Base-by-base conservation (phyloP, 2,113 vertebrate species). In the Callopanchax toddi region DNA sequence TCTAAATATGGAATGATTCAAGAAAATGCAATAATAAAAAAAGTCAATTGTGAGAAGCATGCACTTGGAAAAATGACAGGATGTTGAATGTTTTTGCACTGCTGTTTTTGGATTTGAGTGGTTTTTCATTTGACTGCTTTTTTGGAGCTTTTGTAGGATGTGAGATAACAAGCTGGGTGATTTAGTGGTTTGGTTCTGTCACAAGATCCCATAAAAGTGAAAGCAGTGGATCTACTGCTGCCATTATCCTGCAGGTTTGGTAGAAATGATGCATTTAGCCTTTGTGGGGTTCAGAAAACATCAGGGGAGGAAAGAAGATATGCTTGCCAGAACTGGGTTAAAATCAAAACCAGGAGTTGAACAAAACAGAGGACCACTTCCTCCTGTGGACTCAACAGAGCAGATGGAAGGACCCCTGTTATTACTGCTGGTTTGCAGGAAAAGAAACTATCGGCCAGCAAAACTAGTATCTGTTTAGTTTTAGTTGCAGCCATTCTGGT, bases 311-410 rank as follows among this genome's bases (percentile, higher is more conserved):
- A 83, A 69, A 78, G 74, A 73, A 64, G 37, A 49, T 61, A 48
- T 21, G 3, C 57, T 48, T 81, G 67, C 63, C 74, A 81, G 74
- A 48, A 37, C 48, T 26, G 34, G 69, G 46, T 42, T 26, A 3
- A 75, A 89, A 82, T 81, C 76, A 73, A 76, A 79, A 89, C 82
- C 82, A 75, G 45, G 57, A 37, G 15, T 81, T 77, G 81, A 79
- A 78, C 81, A 83, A 79, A 84, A 84, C 70, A 79, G 57, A 62
- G 65, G 22, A 58, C 23, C 54, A 48, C 69, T 73, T 67, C 73
- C 64, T 50, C 25, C 23, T 6, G 13, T 42, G 6, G 62, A 57
- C 56, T 55, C 50, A 4, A 54, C 40, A 32, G 54, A 22, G 44
- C 32, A 39, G 64, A 40, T 51, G 29, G 70, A 76, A 58, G 26